A percentile compares a stretch with the other conserved stretches of the same genome.
These are phyloP conservation scores for Odobenus rosmarus DNA, from an alignment of 2,113 vertebrate genomes.

Conservation along the genomic window DNA sequence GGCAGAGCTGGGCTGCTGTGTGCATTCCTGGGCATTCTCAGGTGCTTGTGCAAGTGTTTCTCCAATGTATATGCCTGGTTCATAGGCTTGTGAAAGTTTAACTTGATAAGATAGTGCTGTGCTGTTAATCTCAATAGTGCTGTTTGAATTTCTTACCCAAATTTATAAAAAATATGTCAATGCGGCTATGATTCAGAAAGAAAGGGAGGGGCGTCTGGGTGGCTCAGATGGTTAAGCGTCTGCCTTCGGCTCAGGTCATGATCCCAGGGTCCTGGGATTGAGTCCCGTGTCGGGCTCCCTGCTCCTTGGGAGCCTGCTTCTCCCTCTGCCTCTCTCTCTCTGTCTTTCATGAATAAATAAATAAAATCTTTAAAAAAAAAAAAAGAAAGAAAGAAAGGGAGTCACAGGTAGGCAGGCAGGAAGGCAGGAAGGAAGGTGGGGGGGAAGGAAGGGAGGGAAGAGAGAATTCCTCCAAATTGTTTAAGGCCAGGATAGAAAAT, in stretches of 20 bases:
- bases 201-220: too few relatives aligned
- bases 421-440: not conserved
- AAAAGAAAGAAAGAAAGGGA: not conserved
- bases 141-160: not conserved
- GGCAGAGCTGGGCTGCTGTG: not conserved
- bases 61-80: not conserved
- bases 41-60: not conserved
- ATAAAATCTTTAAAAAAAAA: too few relatives aligned
- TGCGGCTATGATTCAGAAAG: not conserved
- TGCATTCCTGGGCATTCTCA: not conserved
- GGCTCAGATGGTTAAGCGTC: too few relatives aligned
- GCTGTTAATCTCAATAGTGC: not conserved
- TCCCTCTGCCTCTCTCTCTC: too few relatives aligned
- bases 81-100: not conserved
- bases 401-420: not conserved
- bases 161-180: not conserved
- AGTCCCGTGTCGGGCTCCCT: too few relatives aligned
- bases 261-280: too few relatives aligned
- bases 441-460: not conserved
- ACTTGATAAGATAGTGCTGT: not conserved
- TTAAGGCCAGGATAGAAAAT: conserved; percentile 27
- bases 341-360: too few relatives aligned
- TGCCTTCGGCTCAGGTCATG: too few relatives aligned
- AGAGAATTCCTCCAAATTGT: not conserved
- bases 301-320: too few relatives aligned